Conservation (phyloP, 2,797 vertebrate species). For the Melanotaenia trifasciata region DNA sequence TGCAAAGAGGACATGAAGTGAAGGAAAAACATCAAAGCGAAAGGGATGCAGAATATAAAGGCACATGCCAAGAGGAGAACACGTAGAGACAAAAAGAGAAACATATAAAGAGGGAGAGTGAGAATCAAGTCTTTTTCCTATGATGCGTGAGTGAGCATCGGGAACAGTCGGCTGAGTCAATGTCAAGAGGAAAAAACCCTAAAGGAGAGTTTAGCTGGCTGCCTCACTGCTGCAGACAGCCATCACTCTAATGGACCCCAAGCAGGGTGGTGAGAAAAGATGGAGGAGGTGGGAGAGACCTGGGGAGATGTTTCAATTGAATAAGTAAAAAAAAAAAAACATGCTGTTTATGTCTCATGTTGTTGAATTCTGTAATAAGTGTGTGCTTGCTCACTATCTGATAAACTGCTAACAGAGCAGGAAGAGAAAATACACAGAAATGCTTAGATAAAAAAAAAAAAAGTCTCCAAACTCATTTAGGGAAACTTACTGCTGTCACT, state of each 20-base stretch:
- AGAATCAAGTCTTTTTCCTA: constrained; percentile 44
- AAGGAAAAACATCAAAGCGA: neutral
- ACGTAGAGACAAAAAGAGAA: constrained; percentile 62
- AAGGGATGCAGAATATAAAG: constrained; percentile 28
- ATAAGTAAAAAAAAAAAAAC: neutral
- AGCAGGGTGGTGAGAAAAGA: constrained; percentile 24
- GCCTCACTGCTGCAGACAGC: constrained; percentile 30
- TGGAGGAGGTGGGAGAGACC: constrained; percentile 17
- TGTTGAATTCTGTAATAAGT: constrained; percentile 5
- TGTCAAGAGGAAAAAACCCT: constrained; percentile 61
- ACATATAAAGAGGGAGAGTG: constrained; percentile 16
- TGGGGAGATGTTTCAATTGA: constrained; percentile 18
- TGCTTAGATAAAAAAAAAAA: constrained; percentile 55
- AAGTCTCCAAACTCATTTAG: constrained; percentile 68
- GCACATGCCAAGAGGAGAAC: constrained; percentile 46
- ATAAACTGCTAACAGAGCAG: constrained; percentile 51
- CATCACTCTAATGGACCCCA: constrained; percentile 55
- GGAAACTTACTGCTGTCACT: constrained; percentile 47
- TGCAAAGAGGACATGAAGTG: constrained; percentile 38
- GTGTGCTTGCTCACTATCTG: constrained; percentile 27
- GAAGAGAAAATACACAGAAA: constrained; percentile 50
- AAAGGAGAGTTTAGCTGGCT: constrained; percentile 55
- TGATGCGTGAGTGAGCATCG: constrained; percentile 76
- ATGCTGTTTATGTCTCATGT: constrained; percentile 16
- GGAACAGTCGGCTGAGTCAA: constrained; percentile 74